Evolutionary conservation across 1,140 invertebrate genomes (phyloP).

Genomic region (Augochlora pura): DNA sequence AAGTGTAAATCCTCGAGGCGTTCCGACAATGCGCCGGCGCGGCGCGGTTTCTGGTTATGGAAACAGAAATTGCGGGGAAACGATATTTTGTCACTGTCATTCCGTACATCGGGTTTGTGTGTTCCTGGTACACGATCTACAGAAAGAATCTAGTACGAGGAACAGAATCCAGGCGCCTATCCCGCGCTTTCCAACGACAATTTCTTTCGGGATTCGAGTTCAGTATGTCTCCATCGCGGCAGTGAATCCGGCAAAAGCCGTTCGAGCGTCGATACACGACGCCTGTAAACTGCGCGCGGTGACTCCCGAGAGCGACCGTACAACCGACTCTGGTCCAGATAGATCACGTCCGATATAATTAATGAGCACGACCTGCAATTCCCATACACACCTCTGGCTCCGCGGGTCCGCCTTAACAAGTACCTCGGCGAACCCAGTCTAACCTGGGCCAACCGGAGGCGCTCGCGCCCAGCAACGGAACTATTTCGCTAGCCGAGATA

Average conservation of each 20-base stretch:
- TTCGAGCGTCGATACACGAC: conserved; percentile 37
- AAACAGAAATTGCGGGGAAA: too few relatives aligned
- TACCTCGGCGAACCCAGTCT: conserved; percentile 50
- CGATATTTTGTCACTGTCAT: too few relatives aligned
- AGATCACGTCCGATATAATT: conserved; percentile 75
- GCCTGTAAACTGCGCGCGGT: conserved; percentile 33
- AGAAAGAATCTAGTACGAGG: not conserved
- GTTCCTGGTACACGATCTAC: not conserved
- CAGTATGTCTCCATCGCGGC: conserved; percentile 2
- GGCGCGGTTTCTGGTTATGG: too few relatives aligned
- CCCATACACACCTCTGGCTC: conserved; percentile 72
- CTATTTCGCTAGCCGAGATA: conserved; percentile 54
- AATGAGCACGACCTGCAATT: conserved; percentile 73
- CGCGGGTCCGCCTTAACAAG: conserved; percentile 64
- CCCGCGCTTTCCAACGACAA: conserved; percentile 1
- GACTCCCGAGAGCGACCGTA: conserved; percentile 50
- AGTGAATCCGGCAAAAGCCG: conserved; percentile 23
- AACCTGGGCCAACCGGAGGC: conserved; percentile 48
- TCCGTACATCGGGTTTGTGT: too few relatives aligned
- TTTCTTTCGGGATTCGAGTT: not conserved
- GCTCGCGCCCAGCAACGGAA: conserved; percentile 38
- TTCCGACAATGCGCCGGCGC: too few relatives aligned
- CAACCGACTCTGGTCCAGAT: conserved; percentile 68
- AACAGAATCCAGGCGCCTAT: not conserved
- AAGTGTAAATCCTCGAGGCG: too few relatives aligned